phyloP scores from a whole-genome alignment of 2,113 vertebrate species.

The Gallinago media region DNA sequence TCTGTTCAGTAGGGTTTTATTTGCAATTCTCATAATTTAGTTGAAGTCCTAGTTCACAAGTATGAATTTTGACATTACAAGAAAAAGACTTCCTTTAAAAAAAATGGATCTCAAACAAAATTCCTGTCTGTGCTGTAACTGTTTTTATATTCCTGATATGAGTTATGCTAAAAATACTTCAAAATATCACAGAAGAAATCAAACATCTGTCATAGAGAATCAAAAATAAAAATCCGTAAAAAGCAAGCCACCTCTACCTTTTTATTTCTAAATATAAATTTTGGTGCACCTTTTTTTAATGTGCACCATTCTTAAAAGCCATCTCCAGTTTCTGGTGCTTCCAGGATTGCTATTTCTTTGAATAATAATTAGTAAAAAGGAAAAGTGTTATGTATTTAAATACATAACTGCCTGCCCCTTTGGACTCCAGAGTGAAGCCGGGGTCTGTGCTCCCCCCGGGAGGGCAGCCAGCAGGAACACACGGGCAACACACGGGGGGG shows the following conservation, averaged over 20 bases:
- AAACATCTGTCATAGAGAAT: background rate
- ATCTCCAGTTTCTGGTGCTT: background rate
- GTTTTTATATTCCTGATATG: background rate
- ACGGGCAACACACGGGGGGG: fast-evolving
- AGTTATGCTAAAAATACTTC: background rate
- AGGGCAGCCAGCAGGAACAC: background rate
- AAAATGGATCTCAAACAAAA: background rate
- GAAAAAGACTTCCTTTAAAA: background rate
- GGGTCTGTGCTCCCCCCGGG: background rate
- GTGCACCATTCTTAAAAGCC: background rate
- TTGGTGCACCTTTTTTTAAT: background rate
- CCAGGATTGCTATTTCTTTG: background rate
- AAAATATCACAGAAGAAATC: background rate
- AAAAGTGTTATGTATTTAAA: background rate
- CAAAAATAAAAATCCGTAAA: background rate
- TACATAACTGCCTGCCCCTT: background rate
- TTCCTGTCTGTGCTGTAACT: background rate
- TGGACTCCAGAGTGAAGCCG: background rate
- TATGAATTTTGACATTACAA: background rate
- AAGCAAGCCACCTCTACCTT: background rate
- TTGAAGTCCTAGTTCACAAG: background rate
- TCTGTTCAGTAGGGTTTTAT: background rate
- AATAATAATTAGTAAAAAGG: background rate
- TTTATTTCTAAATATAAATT: background rate
- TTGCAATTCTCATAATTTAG: background rate